Conservation (phyloP, 2,888 invertebrate genomes). For the Eudemis profundana region DNA sequence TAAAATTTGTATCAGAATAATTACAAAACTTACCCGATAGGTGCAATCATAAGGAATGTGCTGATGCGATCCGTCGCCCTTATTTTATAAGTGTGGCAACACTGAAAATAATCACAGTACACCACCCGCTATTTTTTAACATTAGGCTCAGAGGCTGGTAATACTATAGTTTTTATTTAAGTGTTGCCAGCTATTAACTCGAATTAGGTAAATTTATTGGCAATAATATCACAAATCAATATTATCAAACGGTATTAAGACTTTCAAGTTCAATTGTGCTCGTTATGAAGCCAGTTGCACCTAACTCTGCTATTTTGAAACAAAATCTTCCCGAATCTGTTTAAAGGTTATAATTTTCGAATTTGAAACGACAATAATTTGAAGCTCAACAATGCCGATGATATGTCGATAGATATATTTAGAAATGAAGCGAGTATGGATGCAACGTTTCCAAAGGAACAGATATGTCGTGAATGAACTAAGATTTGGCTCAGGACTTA, state of each 20-base stretch:
- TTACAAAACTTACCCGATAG: constrained; percentile 68
- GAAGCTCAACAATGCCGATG: constrained; percentile 81
- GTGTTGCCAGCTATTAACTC: constrained; percentile 52
- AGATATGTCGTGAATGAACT: constrained; percentile 12
- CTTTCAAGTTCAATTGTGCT: constrained; percentile 42
- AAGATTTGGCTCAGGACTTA: constrained; percentile 53
- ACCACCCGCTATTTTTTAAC: neutral
- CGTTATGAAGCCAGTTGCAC: constrained; percentile 26
- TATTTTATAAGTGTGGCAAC: constrained; percentile 28
- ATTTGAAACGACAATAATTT: constrained; percentile 68
- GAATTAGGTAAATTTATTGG: constrained; percentile 67
- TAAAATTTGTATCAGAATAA: constrained; percentile 78
- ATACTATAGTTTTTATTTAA: constrained; percentile 52
- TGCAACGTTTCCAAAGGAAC: constrained; percentile 7
- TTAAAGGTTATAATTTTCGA: constrained; percentile 53
- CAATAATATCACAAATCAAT: constrained; percentile 80
- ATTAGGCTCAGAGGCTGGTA: constrained; percentile 38
- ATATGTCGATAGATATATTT: constrained; percentile 75
- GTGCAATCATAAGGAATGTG: constrained; percentile 74
- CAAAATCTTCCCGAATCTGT: neutral
- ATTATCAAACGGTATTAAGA: constrained; percentile 61
- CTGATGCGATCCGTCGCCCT: constrained; percentile 48
- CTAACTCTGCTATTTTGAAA: constrained; percentile 26
- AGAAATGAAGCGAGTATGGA: constrained; percentile 18
- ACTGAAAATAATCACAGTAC: constrained; percentile 21